Conservation (phyloP, 2,888 invertebrate genomes). For the Eristalis tenax region DNA sequence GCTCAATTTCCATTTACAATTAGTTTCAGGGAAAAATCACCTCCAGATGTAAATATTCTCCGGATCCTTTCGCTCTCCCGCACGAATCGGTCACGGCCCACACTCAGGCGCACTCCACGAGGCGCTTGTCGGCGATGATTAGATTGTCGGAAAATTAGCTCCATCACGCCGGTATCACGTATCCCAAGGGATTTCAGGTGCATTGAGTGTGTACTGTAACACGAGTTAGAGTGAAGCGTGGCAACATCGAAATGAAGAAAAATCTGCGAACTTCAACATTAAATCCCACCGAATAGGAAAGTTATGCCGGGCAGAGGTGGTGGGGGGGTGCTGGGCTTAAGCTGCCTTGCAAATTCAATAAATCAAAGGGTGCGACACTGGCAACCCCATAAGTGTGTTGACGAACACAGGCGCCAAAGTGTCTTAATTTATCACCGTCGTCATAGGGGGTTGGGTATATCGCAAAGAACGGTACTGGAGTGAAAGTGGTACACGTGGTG, state of each 20-base stretch:
- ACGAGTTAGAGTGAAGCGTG: not conserved
- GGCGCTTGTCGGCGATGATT: constrained; percentile 33
- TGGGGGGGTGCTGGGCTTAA: not conserved
- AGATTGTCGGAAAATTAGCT: constrained; percentile 55
- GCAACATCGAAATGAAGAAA: not conserved
- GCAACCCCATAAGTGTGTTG: constrained; percentile 31
- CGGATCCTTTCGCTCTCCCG: not conserved
- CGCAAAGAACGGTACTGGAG: not conserved
- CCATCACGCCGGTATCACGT: constrained; percentile 47
- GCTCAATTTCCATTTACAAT: constrained; percentile 46
- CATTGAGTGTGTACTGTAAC: constrained; percentile 7
- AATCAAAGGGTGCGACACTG: constrained; percentile 43
- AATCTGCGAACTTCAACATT: constrained; percentile 25
- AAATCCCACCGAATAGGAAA: not conserved
- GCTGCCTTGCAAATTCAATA: constrained; percentile 49
- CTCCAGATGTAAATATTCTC: constrained; percentile 31
- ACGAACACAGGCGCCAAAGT: constrained; percentile 53
- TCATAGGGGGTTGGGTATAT: constrained; percentile 32
- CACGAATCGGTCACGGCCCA: not conserved
- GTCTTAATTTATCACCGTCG: constrained; percentile 55
- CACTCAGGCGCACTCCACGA: no score
- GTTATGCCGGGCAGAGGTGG: not conserved
- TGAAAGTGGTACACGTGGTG: constrained; percentile 34
- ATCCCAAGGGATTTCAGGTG: constrained; percentile 23
- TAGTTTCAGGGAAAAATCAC: constrained; percentile 38